Base-by-base conservation (phyloP, 2,113 vertebrate species). In the Psettodes erumei region DNA sequence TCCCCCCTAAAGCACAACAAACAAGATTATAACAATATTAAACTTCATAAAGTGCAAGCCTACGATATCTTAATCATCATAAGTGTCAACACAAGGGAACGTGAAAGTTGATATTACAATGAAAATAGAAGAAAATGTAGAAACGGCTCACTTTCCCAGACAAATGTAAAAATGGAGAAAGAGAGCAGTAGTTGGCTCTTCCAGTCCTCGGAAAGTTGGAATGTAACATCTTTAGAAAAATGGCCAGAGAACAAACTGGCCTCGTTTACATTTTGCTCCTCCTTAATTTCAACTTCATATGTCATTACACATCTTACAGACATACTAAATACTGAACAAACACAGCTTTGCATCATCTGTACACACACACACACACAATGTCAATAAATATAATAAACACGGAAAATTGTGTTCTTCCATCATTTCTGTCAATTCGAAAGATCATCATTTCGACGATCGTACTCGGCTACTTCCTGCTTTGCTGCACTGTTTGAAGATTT, bases 41-140 rank as follows among this genome's bases (percentile, higher is more conserved):
- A 78, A 81, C 33, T 54, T 71, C 21, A 71, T 83, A 78, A 89
- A 85, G 77, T 89, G 83, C 81, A 82, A 80, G 76, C 58, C 73
- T 69, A 78, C 67, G 53, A 65, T 55, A 77, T 85, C 56, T 71
- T 53, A 79, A 82, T 59, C 32, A 8, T 45, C 65, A 71, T 4
- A 84, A 63, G 40, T 47, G 63, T 76, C 71, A 77, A 67, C 70
- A 84, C 63, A 50, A 37, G 58, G 67, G 55, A 68, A 76, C 0
- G 11, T 69, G 30, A 32, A 54, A 25, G 32, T 48, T 42, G 19
- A 53, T 62, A 51, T 81, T 62, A 72, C 65, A 66, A 50, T 79
- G 40, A 76, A 75, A 83, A 54, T 10, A 62, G 53, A 74, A 50
- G 33, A 58, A 74, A 77, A 67, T 21, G 62, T 75, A 78, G 4